A percentile compares a stretch with the other conserved stretches of the same genome.
Conservation (phyloP, 2,888 invertebrate genomes). For the Baronia brevicornis region DNA sequence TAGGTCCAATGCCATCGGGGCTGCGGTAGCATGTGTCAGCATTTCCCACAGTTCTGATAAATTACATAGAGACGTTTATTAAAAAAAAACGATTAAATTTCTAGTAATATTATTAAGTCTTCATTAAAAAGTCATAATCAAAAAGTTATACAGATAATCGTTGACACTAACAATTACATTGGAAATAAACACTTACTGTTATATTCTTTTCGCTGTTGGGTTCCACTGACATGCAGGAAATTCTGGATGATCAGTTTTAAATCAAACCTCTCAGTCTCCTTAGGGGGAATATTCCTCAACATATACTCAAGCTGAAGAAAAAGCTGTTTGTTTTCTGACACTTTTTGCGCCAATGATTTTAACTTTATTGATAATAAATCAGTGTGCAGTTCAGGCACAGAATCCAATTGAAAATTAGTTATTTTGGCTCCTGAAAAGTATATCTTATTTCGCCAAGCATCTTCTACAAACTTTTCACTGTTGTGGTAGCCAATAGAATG, state of each 20-base stretch:
- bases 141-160: too few relatives aligned
- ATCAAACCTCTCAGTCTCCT: conserved; percentile 12
- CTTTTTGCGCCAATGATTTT: conserved; percentile 3
- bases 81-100: too few relatives aligned
- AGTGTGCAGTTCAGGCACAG: too few relatives aligned
- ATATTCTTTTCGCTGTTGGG: neutral
- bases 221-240: conserved; percentile 5
- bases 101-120: too few relatives aligned
- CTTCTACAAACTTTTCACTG: neutral
- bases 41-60: too few relatives aligned
- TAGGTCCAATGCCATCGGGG: too few relatives aligned
- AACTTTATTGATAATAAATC: neutral
- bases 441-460: conserved; percentile 3
- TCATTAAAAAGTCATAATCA: too few relatives aligned
- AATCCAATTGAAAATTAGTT: too few relatives aligned
- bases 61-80: too few relatives aligned
- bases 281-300: conserved; percentile 5
- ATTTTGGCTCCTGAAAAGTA: neutral
- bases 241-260: conserved; percentile 15
- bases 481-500: conserved; percentile 3
- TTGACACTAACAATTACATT: neutral
- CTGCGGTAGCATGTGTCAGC: too few relatives aligned
- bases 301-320: conserved; percentile 16
- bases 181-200: conserved; percentile 2
- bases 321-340: conserved; percentile 10